These are phyloP conservation scores for Thalpophila matura DNA, from an alignment of 2,888 invertebrate genomes.

Conservation along the genomic window DNA sequence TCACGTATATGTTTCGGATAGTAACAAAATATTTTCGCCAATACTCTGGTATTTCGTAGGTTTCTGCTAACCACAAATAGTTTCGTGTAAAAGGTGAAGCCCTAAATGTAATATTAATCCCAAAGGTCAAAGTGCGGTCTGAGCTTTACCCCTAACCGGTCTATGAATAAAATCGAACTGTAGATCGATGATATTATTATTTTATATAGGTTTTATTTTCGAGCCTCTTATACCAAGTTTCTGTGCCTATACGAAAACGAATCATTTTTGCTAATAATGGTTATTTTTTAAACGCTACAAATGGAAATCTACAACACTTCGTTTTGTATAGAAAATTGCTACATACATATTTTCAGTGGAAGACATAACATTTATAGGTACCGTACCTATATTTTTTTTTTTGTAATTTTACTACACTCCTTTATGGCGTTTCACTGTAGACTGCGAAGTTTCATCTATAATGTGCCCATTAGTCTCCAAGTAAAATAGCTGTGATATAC, in stretches of 20 bases:
- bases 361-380: too few species aligned
- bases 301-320: too few species aligned
- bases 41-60: slow-evolving; percentile 22
- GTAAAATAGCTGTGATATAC: too few species aligned
- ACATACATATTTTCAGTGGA: too few species aligned
- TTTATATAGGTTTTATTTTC: slow-evolving; percentile 20
- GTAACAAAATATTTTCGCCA: slow-evolving; percentile 19
- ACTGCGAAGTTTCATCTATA: too few species aligned
- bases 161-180: slow-evolving; percentile 52
- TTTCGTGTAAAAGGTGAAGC: slow-evolving; percentile 26
- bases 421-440: too few species aligned
- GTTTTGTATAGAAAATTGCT: too few species aligned
- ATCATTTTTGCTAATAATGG: background rate
- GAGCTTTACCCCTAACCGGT: slow-evolving; percentile 16
- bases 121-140: slow-evolving; percentile 48
- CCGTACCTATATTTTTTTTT: background rate
- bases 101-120: slow-evolving; percentile 54
- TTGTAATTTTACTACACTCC: too few species aligned
- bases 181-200: slow-evolving; percentile 21
- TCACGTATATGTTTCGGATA: background rate
- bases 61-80: slow-evolving; percentile 32
- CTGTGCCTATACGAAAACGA: background rate
- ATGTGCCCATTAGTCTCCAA: too few species aligned
- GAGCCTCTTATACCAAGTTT: background rate
- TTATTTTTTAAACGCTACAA: too few species aligned